Conservation (phyloP, 2,888 invertebrate genomes). For the Lucinisca nassula region DNA sequence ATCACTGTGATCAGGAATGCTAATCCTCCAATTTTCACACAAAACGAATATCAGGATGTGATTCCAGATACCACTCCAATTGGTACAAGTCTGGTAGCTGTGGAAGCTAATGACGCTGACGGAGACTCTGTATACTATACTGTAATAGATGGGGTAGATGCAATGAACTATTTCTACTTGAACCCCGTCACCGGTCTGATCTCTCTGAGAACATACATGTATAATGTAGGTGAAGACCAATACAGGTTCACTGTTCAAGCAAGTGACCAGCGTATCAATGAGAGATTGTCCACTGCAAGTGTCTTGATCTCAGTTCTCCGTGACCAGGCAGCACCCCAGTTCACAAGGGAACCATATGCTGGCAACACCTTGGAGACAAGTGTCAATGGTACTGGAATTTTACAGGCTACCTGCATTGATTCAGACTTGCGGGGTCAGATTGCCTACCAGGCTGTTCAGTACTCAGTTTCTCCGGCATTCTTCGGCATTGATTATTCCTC, state of each 20-base stretch:
- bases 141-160: conserved; percentile 42
- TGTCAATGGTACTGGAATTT: conserved; percentile 70
- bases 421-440: conserved; percentile 72
- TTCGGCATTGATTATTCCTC: conserved; percentile 75
- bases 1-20: conserved; percentile 83
- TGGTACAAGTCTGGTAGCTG: conserved; percentile 72
- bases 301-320: conserved; percentile 72
- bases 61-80: conserved; percentile 74
- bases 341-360: conserved; percentile 71
- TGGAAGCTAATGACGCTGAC: conserved; percentile 82
- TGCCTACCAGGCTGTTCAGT: conserved; percentile 78
- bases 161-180: conserved; percentile 81
- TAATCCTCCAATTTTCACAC: conserved; percentile 79
- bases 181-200: conserved; percentile 79
- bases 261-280: conserved; percentile 78
- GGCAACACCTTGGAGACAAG: conserved; percentile 75
- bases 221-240: conserved; percentile 56
- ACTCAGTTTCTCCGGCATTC: conserved; percentile 79
- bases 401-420: conserved; percentile 79
- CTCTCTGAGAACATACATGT: conserved; percentile 65
- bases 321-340: conserved; percentile 73
- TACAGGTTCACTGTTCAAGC: conserved; percentile 81
- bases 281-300: conserved; percentile 56
- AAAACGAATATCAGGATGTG: conserved; percentile 62
- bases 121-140: conserved; percentile 33